Percentiles rank a stretch among this genome's conserved stretches.
phyloP scores from a whole-genome alignment of 2,888 invertebrate species.

The Harmothoe impar region DNA sequence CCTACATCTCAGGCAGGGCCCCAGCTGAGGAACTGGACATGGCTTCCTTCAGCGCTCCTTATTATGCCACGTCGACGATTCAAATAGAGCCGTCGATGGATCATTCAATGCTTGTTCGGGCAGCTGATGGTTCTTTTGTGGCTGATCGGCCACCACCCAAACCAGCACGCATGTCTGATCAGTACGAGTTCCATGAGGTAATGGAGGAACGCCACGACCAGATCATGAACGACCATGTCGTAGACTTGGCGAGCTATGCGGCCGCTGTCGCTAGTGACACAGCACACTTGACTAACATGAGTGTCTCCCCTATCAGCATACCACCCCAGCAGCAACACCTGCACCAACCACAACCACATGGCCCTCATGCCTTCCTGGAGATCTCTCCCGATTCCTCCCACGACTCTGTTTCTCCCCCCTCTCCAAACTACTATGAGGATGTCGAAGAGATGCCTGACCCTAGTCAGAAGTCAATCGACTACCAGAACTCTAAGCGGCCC shows the following conservation, averaged over 20 bases:
- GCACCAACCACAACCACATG: slow-evolving; percentile 69
- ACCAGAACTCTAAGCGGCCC: slow-evolving; percentile 78
- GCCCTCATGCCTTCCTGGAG: slow-evolving; percentile 67
- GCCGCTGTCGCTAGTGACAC: slow-evolving; percentile 83
- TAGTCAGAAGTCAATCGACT: slow-evolving; percentile 80
- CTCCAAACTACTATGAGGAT: slow-evolving; percentile 72
- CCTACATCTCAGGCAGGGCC: slow-evolving; percentile 50
- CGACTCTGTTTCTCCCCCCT: slow-evolving; percentile 67
- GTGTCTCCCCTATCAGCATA: slow-evolving; percentile 80
- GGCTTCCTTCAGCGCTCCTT: slow-evolving; percentile 52
- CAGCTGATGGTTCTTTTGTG: slow-evolving; percentile 47
- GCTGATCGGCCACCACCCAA: slow-evolving; percentile 67
- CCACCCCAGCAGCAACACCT: slow-evolving; percentile 58
- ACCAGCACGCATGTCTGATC: slow-evolving; percentile 66
- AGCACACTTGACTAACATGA: slow-evolving; percentile 81
- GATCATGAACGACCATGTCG: slow-evolving; percentile 18
- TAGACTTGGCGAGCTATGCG: slow-evolving; percentile 82
- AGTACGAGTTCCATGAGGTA: slow-evolving; percentile 64
- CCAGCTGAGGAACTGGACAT: slow-evolving; percentile 56
- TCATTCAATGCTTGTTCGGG: slow-evolving; percentile 45
- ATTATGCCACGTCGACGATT: slow-evolving; percentile 36
- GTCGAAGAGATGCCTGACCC: slow-evolving; percentile 79
- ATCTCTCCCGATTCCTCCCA: slow-evolving; percentile 76
- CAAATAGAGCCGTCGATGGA: slow-evolving; percentile 53
- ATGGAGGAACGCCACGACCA: slow-evolving; percentile 31